Evolutionary conservation across 2,797 vertebrate species (phyloP).

Genomic region (Ibycter americanus): DNA sequence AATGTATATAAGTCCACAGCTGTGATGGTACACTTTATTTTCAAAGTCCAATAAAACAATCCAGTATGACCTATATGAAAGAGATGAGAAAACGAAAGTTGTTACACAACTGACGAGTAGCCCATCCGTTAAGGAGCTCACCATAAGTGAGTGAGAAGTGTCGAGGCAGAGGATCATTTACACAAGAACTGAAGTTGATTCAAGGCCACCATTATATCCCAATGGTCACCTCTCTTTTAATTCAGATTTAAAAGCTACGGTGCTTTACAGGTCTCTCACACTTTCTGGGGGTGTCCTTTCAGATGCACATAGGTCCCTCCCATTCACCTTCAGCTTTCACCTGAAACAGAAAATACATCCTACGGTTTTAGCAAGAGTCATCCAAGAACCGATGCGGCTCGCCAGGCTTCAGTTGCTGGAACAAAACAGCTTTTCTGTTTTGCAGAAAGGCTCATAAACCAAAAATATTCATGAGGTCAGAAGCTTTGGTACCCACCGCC

Average conservation of each 20-base stretch:
- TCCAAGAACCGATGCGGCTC: not conserved
- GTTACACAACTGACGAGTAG: not conserved
- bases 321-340: not conserved
- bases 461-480: not conserved
- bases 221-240: not conserved
- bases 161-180: not conserved
- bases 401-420: not conserved
- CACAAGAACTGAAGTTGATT: not conserved
- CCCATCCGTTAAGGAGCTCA: not conserved
- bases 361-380: not conserved
- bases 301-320: not conserved
- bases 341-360: conserved; percentile 2
- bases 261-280: not conserved
- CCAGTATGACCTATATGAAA: not conserved
- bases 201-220: not conserved
- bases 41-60: not conserved
- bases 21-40: not conserved
- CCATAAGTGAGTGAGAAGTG: not conserved
- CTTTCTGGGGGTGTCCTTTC: not conserved
- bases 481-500: not conserved
- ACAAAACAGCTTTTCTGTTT: not conserved
- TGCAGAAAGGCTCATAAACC: not conserved
- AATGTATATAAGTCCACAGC: not conserved
- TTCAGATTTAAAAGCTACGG: not conserved
- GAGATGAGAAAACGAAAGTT: not conserved